phyloP scores from a whole-genome alignment of 2,888 invertebrate genomes.

The Morinoia aosen region DNA sequence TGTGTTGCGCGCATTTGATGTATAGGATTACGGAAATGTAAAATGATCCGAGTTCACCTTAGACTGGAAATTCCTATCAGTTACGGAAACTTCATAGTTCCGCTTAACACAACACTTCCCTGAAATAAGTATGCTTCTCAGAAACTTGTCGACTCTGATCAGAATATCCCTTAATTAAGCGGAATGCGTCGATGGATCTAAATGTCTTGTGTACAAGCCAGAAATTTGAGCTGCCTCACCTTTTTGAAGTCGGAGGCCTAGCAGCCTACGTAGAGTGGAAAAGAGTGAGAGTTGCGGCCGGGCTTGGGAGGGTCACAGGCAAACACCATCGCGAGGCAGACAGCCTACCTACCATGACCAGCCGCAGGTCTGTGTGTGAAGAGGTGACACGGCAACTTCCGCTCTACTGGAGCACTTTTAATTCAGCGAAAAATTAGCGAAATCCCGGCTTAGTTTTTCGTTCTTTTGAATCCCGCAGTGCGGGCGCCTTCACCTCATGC shows the following conservation, averaged over 20 bases:
- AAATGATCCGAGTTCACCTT: not conserved
- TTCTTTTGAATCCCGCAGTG: not conserved
- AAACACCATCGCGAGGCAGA: not conserved
- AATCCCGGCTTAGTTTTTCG: not conserved
- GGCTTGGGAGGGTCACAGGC: not conserved
- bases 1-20: not conserved
- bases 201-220: not conserved
- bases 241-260: not conserved
- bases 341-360: not conserved
- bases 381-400: conserved; percentile 3
- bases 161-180: too few species aligned
- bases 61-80: not conserved
- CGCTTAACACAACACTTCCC: not conserved
- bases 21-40: not conserved
- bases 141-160: too few species aligned
- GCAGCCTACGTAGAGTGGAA: not conserved
- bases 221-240: not conserved
- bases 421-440: not conserved
- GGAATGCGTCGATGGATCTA: not conserved
- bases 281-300: not conserved
- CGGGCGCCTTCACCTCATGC: not conserved
- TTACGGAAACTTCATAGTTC: not conserved
- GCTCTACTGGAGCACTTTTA: not conserved
- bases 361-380: not conserved
- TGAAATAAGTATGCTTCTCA: too few species aligned